phyloP scores from a whole-genome alignment of 2,888 invertebrate species.

The Leucoptera coffeella region DNA sequence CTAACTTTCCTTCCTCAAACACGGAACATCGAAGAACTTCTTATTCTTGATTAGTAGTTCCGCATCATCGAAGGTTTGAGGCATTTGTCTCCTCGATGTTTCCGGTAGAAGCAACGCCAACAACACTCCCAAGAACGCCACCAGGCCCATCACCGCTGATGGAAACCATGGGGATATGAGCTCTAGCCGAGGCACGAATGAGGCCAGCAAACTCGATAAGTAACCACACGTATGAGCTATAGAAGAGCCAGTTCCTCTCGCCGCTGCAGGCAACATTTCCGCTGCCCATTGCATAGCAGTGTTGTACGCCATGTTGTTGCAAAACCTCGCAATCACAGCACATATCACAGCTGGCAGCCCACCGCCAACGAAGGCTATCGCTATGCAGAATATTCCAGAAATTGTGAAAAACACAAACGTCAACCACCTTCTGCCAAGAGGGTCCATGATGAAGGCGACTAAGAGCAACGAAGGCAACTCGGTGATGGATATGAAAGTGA shows the following conservation, averaged over 20 bases:
- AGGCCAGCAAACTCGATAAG: constrained; percentile 4
- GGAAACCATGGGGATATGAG: constrained; percentile 5
- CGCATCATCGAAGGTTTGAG: constrained; percentile 5
- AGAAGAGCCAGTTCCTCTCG: constrained; percentile 5
- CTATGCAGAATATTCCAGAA: constrained; percentile 4
- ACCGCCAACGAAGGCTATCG: constrained; percentile 5
- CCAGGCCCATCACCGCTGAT: constrained; percentile 3
- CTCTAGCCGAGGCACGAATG: constrained; percentile 6
- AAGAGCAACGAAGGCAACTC: constrained; percentile 6
- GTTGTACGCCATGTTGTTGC: constrained; percentile 5
- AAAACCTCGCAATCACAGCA: constrained; percentile 6
- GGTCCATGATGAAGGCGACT: constrained; percentile 6
- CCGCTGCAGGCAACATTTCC: constrained; percentile 6
- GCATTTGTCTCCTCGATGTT: constrained; percentile 5
- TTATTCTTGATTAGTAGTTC: constrained; percentile 1
- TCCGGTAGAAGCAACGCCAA: constrained; percentile 5
- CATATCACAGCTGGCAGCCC: constrained; percentile 5
- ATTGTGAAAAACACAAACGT: not conserved
- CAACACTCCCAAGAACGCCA: constrained; percentile 4
- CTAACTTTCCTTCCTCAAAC: too few species aligned
- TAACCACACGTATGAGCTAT: constrained; percentile 4
- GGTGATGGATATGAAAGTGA: constrained; percentile 6
- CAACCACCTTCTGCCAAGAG: constrained; percentile 6
- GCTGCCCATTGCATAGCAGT: constrained; percentile 6
- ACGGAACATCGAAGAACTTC: constrained; percentile 4